Percentiles rank a stretch among this genome's conserved stretches.
Conservation (phyloP, 2,113 vertebrate species). For the Eptesicus fuscus region DNA sequence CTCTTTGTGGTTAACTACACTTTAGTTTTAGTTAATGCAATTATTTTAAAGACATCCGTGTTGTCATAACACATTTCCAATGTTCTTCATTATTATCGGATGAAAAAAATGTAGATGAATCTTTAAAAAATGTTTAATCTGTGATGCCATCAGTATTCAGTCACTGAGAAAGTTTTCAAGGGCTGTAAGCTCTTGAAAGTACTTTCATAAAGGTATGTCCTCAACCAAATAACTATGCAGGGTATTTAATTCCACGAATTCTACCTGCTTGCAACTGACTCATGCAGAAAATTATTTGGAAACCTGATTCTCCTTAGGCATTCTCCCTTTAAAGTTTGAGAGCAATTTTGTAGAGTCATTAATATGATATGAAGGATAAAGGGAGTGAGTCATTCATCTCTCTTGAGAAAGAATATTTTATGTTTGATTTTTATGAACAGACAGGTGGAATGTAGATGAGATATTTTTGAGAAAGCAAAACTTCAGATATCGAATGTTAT, state of each 20-base stretch:
- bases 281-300: not conserved
- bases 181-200: not conserved
- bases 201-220: not conserved
- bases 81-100: not conserved
- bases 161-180: not conserved
- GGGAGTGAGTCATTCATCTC: not conserved
- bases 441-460: not conserved
- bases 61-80: not conserved
- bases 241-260: not conserved
- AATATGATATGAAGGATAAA: not conserved
- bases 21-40: not conserved
- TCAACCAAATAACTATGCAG: not conserved
- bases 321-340: not conserved
- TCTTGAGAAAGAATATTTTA: constrained; percentile 18
- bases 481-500: not conserved
- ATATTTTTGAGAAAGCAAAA: constrained; percentile 22
- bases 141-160: not conserved
- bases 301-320: not conserved
- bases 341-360: not conserved
- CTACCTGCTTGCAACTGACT: not conserved
- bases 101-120: not conserved
- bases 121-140: not conserved
- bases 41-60: not conserved
- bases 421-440: not conserved
- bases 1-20: not conserved